phyloP scores from a whole-genome alignment of 2,113 vertebrate species.

The Hemichromis elongatus region DNA sequence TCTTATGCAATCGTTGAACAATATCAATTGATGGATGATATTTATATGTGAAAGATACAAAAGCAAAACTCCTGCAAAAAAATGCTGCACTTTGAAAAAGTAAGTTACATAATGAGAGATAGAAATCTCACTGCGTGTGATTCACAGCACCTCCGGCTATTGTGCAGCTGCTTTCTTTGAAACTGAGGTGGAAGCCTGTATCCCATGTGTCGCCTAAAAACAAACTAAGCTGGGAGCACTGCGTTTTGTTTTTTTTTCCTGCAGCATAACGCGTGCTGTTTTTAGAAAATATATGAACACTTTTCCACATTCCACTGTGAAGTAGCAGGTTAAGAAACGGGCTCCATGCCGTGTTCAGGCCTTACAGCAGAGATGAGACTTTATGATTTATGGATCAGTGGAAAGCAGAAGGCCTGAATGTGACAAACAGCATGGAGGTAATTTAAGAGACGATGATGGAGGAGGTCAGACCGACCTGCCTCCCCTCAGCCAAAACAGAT shows the following conservation, averaged over 20 bases:
- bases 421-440: neutral
- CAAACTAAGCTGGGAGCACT: neutral
- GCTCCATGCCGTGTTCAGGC: neutral
- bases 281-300: neutral
- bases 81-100: neutral
- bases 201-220: neutral
- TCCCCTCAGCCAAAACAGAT: neutral
- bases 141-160: slow-evolving; percentile 10
- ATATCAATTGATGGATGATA: neutral
- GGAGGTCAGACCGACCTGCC: neutral
- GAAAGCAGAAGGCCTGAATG: neutral
- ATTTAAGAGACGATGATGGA: neutral
- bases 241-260: neutral
- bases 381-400: neutral
- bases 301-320: neutral
- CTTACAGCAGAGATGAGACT: neutral
- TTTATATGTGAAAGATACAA: neutral
- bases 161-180: slow-evolving; percentile 18
- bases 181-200: neutral
- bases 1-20: neutral
- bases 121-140: neutral
- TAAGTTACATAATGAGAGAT: slow-evolving; percentile 3
- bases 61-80: neutral
- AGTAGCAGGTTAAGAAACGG: neutral
- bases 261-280: neutral